These are phyloP conservation scores for Ctenosaura bakeri DNA, from an alignment of 2,797 vertebrate species.

Conservation along the genomic window DNA sequence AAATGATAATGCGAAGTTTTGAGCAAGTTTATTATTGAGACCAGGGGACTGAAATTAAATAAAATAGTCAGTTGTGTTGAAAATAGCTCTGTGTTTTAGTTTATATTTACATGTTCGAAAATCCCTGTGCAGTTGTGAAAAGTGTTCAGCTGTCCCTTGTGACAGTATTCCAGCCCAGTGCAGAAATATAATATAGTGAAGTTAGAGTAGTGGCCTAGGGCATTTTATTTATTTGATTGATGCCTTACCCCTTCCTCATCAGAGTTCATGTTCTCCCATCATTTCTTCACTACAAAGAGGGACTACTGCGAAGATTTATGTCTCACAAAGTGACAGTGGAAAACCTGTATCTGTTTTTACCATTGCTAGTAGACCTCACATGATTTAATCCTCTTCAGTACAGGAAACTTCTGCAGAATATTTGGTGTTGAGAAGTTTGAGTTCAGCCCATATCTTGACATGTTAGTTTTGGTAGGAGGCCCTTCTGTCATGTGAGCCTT, in stretches of 20 bases:
- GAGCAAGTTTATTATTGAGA: not conserved
- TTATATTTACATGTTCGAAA: not conserved
- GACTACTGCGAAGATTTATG: not conserved
- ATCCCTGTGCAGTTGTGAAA: not conserved
- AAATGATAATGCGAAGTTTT: not conserved
- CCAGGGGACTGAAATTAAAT: not conserved
- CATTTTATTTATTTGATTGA: not conserved
- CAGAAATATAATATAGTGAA: not conserved
- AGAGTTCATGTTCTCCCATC: not conserved
- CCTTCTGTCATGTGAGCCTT: not conserved
- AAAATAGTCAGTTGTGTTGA: not conserved
- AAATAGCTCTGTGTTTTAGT: not conserved
- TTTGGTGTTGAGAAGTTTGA: not conserved
- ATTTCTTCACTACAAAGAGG: not conserved
- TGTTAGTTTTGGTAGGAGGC: not conserved
- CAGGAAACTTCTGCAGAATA: not conserved
- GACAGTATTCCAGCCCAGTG: not conserved
- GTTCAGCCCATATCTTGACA: not conserved
- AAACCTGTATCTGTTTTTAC: not conserved
- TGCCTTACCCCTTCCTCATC: too few relatives aligned
- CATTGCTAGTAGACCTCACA: too few relatives aligned
- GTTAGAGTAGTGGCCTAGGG: not conserved
- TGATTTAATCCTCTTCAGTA: not conserved
- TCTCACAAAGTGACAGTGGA: not conserved
- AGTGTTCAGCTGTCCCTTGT: not conserved